Evolutionary conservation across 2,888 invertebrate genomes (phyloP).

Genomic region (Acholoe squamosa): DNA sequence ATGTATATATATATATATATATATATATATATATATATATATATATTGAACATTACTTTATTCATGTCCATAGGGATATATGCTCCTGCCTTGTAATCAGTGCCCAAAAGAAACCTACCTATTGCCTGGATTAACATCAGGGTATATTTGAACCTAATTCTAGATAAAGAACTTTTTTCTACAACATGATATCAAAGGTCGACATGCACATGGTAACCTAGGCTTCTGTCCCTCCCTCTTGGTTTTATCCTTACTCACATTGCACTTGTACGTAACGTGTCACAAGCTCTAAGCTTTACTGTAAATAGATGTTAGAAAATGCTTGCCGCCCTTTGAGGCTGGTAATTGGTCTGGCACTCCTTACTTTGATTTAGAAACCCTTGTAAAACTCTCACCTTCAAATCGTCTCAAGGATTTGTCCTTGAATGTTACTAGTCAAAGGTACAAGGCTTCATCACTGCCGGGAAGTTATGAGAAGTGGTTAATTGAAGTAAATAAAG

Average conservation of each 20-base stretch:
- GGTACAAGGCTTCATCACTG: no score
- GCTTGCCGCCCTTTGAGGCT: no score
- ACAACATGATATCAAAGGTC: constrained; percentile 4
- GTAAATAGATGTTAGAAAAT: not conserved
- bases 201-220: not conserved
- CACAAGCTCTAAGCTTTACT: not conserved
- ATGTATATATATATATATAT: not conserved
- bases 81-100: constrained; percentile 21
- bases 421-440: no score
- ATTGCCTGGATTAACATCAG: constrained; percentile 41
- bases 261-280: not conserved
- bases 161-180: not conserved
- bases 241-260: no score
- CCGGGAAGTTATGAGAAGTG: no score
- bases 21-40: not conserved
- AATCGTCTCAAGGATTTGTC: no score
- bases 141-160: constrained; percentile 13
- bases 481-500: no score
- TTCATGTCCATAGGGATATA: not conserved
- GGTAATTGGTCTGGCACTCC: not conserved
- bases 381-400: not conserved
- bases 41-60: constrained; percentile 8
- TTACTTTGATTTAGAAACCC: not conserved
- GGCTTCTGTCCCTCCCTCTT: no score
- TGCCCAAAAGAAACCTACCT: not conserved